Evolutionary conservation across 2,888 invertebrate genomes (phyloP).

Genomic region (Xestia ashworthii): DNA sequence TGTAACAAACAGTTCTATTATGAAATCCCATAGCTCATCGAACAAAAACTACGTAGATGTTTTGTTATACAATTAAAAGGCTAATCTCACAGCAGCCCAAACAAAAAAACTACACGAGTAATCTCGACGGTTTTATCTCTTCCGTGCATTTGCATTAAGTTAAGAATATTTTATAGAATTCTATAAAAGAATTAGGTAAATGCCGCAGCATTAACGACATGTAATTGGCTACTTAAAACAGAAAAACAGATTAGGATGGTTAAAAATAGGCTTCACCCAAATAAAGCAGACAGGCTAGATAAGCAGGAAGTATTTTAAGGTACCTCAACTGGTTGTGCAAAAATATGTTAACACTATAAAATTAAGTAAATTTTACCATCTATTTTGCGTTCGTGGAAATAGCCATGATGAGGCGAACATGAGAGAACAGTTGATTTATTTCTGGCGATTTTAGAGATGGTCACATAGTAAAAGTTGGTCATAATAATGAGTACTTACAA

Average conservation of each 20-base stretch:
- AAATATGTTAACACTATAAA: not conserved
- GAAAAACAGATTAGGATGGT: not conserved
- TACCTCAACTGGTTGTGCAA: not conserved
- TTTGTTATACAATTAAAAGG: not conserved
- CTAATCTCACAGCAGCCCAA: not conserved
- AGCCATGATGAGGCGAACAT: too few relatives aligned
- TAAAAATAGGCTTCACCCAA: not conserved
- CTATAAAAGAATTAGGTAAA: not conserved
- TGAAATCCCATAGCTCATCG: conserved; percentile 4
- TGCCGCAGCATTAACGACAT: too few relatives aligned
- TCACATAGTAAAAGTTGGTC: not conserved
- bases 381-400: not conserved
- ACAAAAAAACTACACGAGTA: conserved; percentile 10
- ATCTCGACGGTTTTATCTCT: conserved; percentile 7
- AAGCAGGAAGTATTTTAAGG: not conserved
- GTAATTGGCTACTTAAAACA: not conserved
- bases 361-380: not conserved
- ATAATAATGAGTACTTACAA: not conserved
- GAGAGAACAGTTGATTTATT: not conserved
- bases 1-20: not conserved
- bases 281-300: not conserved
- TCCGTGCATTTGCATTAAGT: not conserved
- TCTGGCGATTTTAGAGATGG: not conserved
- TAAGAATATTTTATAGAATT: not conserved
- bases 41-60: conserved; percentile 10